Conservation (phyloP, 2,888 invertebrate genomes). For the Dusona sp. region DNA sequence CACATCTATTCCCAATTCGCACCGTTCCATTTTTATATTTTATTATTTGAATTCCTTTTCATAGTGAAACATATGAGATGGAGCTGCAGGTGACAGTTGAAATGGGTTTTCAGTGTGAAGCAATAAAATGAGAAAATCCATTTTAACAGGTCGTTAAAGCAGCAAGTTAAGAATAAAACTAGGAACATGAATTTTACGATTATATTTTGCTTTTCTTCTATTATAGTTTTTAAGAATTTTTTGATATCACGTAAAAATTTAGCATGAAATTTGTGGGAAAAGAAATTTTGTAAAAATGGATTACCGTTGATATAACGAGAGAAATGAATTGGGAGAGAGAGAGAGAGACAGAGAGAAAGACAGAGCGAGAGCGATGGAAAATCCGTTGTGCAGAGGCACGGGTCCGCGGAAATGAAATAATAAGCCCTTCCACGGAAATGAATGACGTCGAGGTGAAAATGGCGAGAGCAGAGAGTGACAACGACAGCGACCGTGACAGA, state of each 20-base stretch:
- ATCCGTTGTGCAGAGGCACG: slow-evolving; percentile 24
- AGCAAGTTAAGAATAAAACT: not conserved
- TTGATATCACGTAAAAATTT: not conserved
- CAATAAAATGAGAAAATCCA: not conserved
- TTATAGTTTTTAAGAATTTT: slow-evolving; percentile 1
- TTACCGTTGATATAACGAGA: not conserved
- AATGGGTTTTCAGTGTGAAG: not conserved
- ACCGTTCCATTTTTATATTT: not conserved
- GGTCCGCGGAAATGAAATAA: slow-evolving; percentile 53
- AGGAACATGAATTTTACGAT: not conserved
- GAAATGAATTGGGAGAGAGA: not conserved
- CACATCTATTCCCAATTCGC: not conserved
- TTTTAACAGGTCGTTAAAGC: not conserved
- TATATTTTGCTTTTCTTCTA: not conserved
- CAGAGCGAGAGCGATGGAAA: slow-evolving; percentile 6
- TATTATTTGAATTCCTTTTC: slow-evolving; percentile 1
- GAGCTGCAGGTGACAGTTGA: not conserved
- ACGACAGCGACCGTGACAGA: not conserved
- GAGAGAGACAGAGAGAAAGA: slow-evolving; percentile 19
- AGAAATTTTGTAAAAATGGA: slow-evolving; percentile 11
- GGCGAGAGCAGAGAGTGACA: not conserved
- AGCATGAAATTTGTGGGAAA: not conserved
- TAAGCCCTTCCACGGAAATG: slow-evolving; percentile 49
- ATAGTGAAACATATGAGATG: not conserved
- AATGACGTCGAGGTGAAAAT: slow-evolving; percentile 32